These are phyloP conservation scores for Eristalis pertinax DNA, from an alignment of 2,888 invertebrate species.

Conservation along the genomic window DNA sequence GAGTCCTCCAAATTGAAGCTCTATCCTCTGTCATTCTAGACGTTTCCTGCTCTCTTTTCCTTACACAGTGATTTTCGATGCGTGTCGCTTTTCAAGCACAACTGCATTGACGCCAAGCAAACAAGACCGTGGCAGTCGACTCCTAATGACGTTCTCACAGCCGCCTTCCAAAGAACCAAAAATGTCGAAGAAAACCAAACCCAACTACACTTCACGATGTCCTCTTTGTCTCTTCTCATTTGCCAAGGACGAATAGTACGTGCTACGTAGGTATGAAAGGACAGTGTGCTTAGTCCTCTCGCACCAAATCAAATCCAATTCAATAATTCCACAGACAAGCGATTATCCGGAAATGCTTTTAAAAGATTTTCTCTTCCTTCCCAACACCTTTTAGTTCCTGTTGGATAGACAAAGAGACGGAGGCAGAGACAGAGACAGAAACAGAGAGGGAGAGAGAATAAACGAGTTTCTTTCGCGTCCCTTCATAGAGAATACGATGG, in stretches of 20 bases:
- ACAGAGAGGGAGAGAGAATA: neutral
- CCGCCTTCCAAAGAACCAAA: neutral
- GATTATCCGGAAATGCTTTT: constrained; percentile 69
- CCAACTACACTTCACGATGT: neutral
- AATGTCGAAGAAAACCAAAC: neutral
- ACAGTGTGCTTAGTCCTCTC: constrained; percentile 29
- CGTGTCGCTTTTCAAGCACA: no score
- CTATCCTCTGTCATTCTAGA: no score
- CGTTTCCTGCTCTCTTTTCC: no score
- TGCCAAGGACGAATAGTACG: neutral
- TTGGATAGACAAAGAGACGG: neutral
- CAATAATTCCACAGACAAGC: constrained; percentile 67
- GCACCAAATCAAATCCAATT: constrained; percentile 62
- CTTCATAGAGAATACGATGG: neutral
- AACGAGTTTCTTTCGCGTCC: constrained; percentile 43
- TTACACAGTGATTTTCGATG: no score
- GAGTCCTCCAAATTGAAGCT: no score
- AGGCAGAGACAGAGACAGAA: no score
- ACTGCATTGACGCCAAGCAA: no score
- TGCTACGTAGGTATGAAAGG: neutral
- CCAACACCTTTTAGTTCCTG: constrained; percentile 42
- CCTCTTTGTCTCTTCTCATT: neutral
- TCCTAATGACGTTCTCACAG: neutral
- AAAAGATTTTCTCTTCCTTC: constrained; percentile 49
- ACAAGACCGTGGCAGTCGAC: neutral